Evolutionary conservation across 2,888 invertebrate genomes (phyloP), one percentile per base, ranked within the genome.

Genomic region (Troilus luridus): DNA sequence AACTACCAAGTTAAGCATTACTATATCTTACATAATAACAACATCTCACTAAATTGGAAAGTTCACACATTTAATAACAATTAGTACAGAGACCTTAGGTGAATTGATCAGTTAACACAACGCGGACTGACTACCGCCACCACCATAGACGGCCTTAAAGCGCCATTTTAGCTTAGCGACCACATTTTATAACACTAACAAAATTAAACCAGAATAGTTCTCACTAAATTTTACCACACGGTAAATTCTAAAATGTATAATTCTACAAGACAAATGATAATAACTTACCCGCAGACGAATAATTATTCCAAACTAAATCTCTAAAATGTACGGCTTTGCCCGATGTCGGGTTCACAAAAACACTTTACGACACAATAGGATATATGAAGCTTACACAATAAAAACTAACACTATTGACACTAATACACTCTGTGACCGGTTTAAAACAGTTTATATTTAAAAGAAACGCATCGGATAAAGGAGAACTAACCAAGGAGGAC

Each of bases 141-240:
- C 62, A 88, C 27, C 41, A 58, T 85, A 64, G 56, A 56, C 91
- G 88, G 91, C 77, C 91, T 88, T 77, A 88, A 54, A 88, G 91
- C 91, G 91, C 91, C 91, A 91, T 91, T 91, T 91, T 91, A 88
- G 11, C 67, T 62, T 58, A 59, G 27, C 59, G 24, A 56, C 67
- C 77, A 41, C 41, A 91, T 77, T 88, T 91, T 77, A 9, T 72
- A 88, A 72, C 21, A 27, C 77, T 88, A 89, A 72, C n/a, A 89
- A 91, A 60, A 88, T 77, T 21, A 19, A 59, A 10, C 10, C 64
- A 67, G 21, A 12, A 3, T 0, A 58, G 10, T 62, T 19, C 21
- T 54, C n/a, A 10, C 11, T 8, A 8, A 6, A 88, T 72, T 58
- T 58, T 19, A 72, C 8, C 24, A 59, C 54, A 41, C 67, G 21